Base-by-base conservation (phyloP, 2,113 vertebrate genomes). In the Rhinoptilus africanus region DNA sequence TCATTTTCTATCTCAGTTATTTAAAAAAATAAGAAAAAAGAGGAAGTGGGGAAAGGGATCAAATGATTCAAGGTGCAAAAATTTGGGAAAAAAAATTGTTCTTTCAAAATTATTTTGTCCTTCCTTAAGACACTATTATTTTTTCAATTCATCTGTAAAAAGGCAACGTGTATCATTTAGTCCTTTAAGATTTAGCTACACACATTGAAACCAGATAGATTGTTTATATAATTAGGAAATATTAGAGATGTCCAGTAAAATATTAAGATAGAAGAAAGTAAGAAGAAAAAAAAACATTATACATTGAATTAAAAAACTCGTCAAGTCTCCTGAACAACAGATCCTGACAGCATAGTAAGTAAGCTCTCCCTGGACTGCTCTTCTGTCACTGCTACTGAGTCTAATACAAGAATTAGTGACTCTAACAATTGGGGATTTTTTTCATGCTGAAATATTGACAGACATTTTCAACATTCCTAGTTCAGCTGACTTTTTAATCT, bases 391-490 rank as follows among this genome's bases (percentile, higher is more conserved):
- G 8, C 34, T 67, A 41, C 32, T 26, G 57, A 89, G 27, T 12
- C 27, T 76, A 43, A 16, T 26, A 39, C 4, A 84, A 63, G 37
- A 92, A 60, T 60, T 67, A 67, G 19, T n/a, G 10, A 63, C 39
- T 62, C 12, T 54, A 77, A 69, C 3, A 35, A 62, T 37, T 6
- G 6, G 12, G 3, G 3, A 1, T 0, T 12, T 7, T 63, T 37
- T 67, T 53, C 48, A 35, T 34, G 3, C 28, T 45, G 6, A 62
- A 91, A 62, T 22, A 50, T 10, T 43, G 50, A 24, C 16, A 89
- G 57, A 88, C 3, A 35, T 48, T 62, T 74, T 78, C 37, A 86
- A 17, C 18, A 50, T 45, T 71, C 9, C 4, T 67, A 26, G 4
- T 68, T 78, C 9, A 75, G n/a, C 3, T 59, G 19, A 35, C 19